Evolutionary conservation across 2,113 vertebrate genomes (phyloP).

Genomic region (Gallinago undulata): DNA sequence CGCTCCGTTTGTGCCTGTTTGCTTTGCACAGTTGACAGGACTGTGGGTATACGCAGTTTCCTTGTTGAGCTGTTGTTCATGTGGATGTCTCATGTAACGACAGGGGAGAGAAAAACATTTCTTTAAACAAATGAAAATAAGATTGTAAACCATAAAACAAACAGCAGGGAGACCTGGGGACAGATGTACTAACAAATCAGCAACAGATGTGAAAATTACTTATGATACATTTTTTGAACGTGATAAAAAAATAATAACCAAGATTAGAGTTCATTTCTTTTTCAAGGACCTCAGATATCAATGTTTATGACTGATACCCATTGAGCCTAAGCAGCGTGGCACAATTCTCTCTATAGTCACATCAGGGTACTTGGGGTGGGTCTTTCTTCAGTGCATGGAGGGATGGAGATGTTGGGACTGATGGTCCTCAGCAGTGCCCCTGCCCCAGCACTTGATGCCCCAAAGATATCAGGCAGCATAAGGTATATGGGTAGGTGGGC

Average conservation of each 20-base stretch:
- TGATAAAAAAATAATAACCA: constrained; percentile 8
- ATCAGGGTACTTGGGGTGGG: background rate
- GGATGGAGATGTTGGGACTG: background rate
- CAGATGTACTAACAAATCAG: constrained; percentile 37
- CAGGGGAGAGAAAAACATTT: constrained; percentile 54
- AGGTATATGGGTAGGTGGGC: fast-evolving
- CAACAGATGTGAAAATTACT: constrained; percentile 63
- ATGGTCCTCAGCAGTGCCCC: background rate
- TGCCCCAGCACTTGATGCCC: background rate
- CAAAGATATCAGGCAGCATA: background rate
- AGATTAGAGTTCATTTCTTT: background rate
- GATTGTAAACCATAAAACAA: constrained; percentile 36
- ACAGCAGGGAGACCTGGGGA: constrained; percentile 5
- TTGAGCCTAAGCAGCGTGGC: background rate
- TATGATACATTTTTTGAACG: background rate
- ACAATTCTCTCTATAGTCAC: background rate
- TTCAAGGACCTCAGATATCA: background rate
- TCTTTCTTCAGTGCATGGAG: background rate
- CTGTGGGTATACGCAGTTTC: background rate
- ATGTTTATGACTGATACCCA: background rate
- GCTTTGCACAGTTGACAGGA: background rate
- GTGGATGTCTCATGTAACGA: background rate
- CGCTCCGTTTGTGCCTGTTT: background rate
- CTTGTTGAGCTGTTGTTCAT: background rate
- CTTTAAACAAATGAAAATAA: constrained; percentile 61